Evolutionary conservation across 2,113 vertebrate genomes (phyloP), one percentile per base, ranked within the genome.

Genomic region (Sinocyclocheilus anshuiensis): DNA sequence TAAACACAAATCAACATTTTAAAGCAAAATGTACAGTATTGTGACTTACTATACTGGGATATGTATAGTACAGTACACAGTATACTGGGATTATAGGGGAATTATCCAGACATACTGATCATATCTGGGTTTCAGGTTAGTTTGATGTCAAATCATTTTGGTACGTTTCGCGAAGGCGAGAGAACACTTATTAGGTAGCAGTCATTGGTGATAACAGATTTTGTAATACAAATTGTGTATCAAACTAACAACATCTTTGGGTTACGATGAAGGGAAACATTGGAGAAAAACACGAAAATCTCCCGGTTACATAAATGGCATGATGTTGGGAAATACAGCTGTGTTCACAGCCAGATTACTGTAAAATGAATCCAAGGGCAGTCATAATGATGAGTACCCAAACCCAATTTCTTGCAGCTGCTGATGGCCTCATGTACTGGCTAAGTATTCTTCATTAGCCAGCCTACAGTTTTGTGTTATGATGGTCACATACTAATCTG

Each of bases 381-480:
- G 10, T 1, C 16, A 22, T 33, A n/a, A 53, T 12, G 5, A 22
- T 15, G 45, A 36, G 63, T 55, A 82, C 15, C 16, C 11, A 71
- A n/a, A 36, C 50, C n/a, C 36, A 11, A 45, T 22, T 50, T 67
- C 16, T 22, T 29, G 29, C 77, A 79, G 77, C 77, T 79, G 26
- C n/a, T 83, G 6, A 29, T 50, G 79, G 10, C 65, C 20, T 33
- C 81, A 71, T 82, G 45, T 8, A 53, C 15, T 45, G 11, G 36
- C 45, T 33, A 53, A 55, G 4, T 71, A 53, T 69, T 82, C 4
- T 83, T 71, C 81, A 83, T 53, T 71, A 53, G 45, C 81, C 26
- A 33, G 9, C 29, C 16, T 67, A 22, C 65, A 53, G 45, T 50
- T 22, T 55, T 6, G 33, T 63, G 24, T 45, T 69, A 71, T 81